Base-by-base conservation (phyloP, 2,113 vertebrate species). In the Lepus timidus region DNA sequence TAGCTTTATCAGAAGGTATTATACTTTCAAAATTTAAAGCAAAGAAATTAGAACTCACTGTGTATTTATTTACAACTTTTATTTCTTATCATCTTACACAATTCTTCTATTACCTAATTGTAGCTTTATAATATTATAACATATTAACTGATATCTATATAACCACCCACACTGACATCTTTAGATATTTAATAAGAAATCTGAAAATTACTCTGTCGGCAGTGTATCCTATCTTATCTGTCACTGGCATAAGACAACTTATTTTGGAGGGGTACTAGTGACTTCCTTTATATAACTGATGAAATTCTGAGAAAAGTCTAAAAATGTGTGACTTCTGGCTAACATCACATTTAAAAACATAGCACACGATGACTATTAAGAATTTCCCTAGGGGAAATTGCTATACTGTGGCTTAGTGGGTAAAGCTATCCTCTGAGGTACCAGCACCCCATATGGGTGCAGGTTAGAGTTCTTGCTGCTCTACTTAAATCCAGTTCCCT, bases 21-120 rank as follows among this genome's bases (percentile, higher is more conserved):
- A 49, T 27, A 29, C 39, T 75, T 93, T 90, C 8, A 91, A 92
- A 94, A 91, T 16, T 80, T 87, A 70, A 91, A 44, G 25, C 29
- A 80, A 93, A 36, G 36, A 83, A 90, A 71, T 70, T 22, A 65
- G 68, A 93, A 96, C 44, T 73, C 31, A 86, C 6, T 39, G 71
- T 55, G 13, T 80, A 83, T 75, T 92, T 55, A 83, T 36, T 83
- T 71, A 90, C 22, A 85, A 92, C 12, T 76, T 17, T 87, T 79
- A 51, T 85, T 27, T 90, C 87, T 78, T 76, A 88, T 78, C 33
- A 52, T 44, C 36, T 80, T 86, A 68, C 27, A 85, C 90, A 87
- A 75, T 84, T 82, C 25, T 81, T 51, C 11, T 74, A 67, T 80
- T 58, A 79, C n/a, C 16, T 79, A 93, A 68, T 3, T 84, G 5